Base-by-base conservation (phyloP, 2,113 vertebrate species). In the Phasianus colchicus region DNA sequence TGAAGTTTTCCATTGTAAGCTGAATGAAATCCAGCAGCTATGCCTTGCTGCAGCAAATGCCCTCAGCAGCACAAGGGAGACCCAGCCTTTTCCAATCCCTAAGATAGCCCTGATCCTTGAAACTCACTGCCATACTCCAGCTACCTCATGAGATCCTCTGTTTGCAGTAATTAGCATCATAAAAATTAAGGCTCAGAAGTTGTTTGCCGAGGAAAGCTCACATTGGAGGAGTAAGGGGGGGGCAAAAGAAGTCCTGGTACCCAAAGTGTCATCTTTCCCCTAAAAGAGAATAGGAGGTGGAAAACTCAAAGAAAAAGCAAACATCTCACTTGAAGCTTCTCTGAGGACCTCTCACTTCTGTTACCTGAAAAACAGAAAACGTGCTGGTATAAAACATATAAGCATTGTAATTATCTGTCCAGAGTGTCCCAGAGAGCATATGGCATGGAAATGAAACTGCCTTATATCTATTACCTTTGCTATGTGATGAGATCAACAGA, bases 401-500 rank as follows among this genome's bases (percentile, higher is more conserved):
- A 69, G 13, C n/a, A 3, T 36, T 20, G 29, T 24, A 65, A 79
- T 66, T 86, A 87, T 69, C 60, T 64, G 54, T 45, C 43, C 82
- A 89, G 65, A 94, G 88, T 0, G 3, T 38, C 65, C 45, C 11
- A 7, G 64, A 80, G 45, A 88, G 74, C 96, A 90, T 75, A 83
- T 71, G 95, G 95, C 34, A 77, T 80, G 73, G 88, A 90, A 93
- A 93, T 81, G 55, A 64, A 91, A 88, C 22, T 69, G 88, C 75
- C 65, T 91, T 52, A n/a, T 74, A 91, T 50, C 75, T 83, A 91
- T 71, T 88, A 80, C 83, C 86, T 88, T 7, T 4, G 92, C 76
- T 86, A 18, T 13, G 7, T 70, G 88, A 96, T 80, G 88, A 90
- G 86, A 86, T 94, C 92, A 92, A 92, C 93, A 95, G 92, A 90